phyloP scores from a whole-genome alignment of 1,140 invertebrate genomes.

The Caerostris extrusa region DNA sequence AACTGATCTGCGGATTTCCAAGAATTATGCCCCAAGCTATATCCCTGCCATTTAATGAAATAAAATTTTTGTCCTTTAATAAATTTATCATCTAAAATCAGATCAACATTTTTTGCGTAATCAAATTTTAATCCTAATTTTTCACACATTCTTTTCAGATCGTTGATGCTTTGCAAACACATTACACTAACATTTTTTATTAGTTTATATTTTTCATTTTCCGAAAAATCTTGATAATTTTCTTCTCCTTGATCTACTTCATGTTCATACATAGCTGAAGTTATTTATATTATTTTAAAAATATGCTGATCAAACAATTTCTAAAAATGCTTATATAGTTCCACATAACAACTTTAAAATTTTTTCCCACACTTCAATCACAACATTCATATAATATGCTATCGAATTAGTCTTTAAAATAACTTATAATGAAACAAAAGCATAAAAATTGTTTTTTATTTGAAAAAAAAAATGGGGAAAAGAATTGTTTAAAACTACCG shows the following conservation, averaged over 20 bases:
- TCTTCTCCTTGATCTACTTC: background rate
- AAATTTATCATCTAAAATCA: conserved; percentile 41
- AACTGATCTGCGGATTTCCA: conserved; percentile 92
- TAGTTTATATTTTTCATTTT: background rate
- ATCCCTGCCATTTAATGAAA: conserved; percentile 93
- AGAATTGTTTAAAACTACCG: too few relatives aligned
- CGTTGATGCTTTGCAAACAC: background rate
- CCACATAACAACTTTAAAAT: too few relatives aligned
- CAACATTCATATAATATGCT: too few relatives aligned
- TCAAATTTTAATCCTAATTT: conserved; percentile 21
- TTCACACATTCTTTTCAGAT: background rate
- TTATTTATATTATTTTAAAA: too few relatives aligned
- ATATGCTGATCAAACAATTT: too few relatives aligned
- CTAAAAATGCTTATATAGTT: too few relatives aligned
- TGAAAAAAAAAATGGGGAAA: too few relatives aligned
- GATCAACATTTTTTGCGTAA: conserved; percentile 22
- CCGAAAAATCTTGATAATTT: background rate
- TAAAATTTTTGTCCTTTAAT: conserved; percentile 84
- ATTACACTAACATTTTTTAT: background rate
- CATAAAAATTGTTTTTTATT: too few relatives aligned
- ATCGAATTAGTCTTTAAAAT: too few relatives aligned
- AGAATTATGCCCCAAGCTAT: conserved; percentile 86
- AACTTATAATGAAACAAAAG: too few relatives aligned
- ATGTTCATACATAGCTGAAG: too few relatives aligned
- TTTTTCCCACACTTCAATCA: too few relatives aligned